Conservation (phyloP, 2,797 vertebrate genomes). For the Sebastes glaucus region DNA sequence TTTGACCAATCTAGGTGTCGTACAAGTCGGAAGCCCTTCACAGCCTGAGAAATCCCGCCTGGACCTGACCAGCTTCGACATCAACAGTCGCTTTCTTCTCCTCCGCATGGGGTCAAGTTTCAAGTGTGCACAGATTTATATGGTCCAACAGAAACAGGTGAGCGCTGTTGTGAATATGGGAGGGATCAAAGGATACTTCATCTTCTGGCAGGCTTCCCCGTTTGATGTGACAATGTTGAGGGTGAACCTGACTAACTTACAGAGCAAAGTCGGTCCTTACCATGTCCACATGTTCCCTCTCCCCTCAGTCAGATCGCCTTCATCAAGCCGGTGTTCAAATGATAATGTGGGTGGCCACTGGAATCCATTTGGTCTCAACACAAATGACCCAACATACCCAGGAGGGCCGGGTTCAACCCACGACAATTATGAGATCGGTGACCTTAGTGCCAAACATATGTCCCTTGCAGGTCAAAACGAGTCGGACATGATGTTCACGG, state of each 20-base stretch:
- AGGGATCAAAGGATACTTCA: conserved; percentile 78
- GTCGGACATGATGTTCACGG: conserved; percentile 47
- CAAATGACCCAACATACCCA: conserved; percentile 64
- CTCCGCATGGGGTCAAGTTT: conserved; percentile 46
- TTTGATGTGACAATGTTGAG: conserved; percentile 80
- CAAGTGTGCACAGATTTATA: conserved; percentile 74
- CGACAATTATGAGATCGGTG: conserved; percentile 82
- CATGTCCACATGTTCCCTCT: conserved; percentile 85
- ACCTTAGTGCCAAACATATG: conserved; percentile 82
- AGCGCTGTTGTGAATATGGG: conserved; percentile 78
- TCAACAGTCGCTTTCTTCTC: conserved; percentile 63
- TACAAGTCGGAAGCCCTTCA: conserved; percentile 74
- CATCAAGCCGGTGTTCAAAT: conserved; percentile 72
- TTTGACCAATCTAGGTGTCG: conserved; percentile 59
- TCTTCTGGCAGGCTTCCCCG: conserved; percentile 81
- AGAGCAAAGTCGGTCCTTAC: conserved; percentile 64
- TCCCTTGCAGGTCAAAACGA: conserved; percentile 49
- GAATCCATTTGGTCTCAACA: conserved; percentile 80
- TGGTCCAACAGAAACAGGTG: conserved; percentile 70
- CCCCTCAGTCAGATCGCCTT: conserved; percentile 55
- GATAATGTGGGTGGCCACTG: conserved; percentile 82
- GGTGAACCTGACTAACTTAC: conserved; percentile 75
- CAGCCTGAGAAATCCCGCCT: conserved; percentile 71
- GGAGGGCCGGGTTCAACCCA: conserved; percentile 73
- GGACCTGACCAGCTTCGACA: conserved; percentile 40